These are phyloP conservation scores for Paraplagusia blochii DNA, from an alignment of 2,113 vertebrate species.

Conservation along the genomic window DNA sequence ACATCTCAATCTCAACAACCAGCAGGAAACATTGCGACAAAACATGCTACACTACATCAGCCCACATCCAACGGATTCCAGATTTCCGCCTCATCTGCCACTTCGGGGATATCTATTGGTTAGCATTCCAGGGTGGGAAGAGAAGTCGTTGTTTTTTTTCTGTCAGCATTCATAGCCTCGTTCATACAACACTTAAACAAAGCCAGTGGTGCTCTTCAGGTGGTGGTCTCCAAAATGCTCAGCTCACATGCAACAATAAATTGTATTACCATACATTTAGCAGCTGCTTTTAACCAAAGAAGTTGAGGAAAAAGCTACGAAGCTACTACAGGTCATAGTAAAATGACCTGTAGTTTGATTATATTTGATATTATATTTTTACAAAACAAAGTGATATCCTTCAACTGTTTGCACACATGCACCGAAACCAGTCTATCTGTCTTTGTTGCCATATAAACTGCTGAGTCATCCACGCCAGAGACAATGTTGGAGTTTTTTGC, in stretches of 20 bases:
- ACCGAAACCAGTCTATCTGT: too few relatives aligned
- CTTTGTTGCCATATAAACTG: too few relatives aligned
- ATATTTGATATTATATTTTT: too few relatives aligned
- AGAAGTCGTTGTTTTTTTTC: not conserved
- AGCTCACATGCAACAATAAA: not conserved
- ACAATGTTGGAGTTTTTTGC: too few relatives aligned
- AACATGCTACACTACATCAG: conserved; percentile 3
- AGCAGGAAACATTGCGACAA: not conserved
- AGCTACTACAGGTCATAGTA: too few relatives aligned
- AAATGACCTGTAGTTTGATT: too few relatives aligned
- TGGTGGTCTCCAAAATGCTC: conserved; percentile 2
- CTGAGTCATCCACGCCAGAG: too few relatives aligned
- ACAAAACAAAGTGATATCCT: too few relatives aligned
- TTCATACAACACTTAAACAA: not conserved
- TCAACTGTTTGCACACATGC: too few relatives aligned
- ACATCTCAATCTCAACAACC: conserved; percentile 17
- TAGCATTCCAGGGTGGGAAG: conserved; percentile 10
- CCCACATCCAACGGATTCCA: not conserved
- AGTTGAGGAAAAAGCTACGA: too few relatives aligned
- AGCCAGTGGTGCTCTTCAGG: not conserved
- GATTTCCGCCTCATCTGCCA: conserved; percentile 14
- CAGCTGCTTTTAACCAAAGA: too few relatives aligned
- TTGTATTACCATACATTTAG: too few relatives aligned
- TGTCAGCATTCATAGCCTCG: not conserved
- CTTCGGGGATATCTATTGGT: not conserved